Evolutionary conservation across 2,797 vertebrate species (phyloP).

Genomic region (Pseudomugil gertrudae): DNA sequence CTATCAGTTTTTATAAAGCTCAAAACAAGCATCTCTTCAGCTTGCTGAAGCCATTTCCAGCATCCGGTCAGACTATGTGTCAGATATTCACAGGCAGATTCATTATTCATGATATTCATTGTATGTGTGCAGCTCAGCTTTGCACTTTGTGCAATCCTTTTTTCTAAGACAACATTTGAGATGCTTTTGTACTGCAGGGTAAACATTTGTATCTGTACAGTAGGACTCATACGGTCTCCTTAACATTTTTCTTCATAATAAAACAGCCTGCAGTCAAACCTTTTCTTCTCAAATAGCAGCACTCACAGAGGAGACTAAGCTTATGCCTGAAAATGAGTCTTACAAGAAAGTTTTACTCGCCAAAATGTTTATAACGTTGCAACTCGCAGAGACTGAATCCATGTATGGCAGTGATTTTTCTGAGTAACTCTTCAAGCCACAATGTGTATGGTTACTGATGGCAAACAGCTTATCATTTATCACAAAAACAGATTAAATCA

Average conservation of each 20-base stretch:
- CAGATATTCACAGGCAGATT: background rate
- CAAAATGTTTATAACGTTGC: background rate
- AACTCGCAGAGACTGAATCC: background rate
- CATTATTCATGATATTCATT: constrained; percentile 7
- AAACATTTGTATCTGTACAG: constrained; percentile 13
- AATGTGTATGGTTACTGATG: background rate
- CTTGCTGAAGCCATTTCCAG: background rate
- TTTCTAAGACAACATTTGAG: constrained; percentile 17
- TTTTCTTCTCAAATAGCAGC: constrained; percentile 12
- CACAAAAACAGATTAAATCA: background rate
- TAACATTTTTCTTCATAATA: constrained; percentile 26
- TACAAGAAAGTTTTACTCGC: background rate
- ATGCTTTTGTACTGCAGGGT: constrained; percentile 1
- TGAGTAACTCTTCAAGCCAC: background rate
- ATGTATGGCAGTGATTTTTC: background rate
- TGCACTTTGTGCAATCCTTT: constrained; percentile 11
- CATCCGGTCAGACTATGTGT: background rate
- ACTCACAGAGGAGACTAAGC: constrained; percentile 2
- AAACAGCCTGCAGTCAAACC: constrained; percentile 22
- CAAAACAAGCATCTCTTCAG: background rate
- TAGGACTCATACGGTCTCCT: background rate
- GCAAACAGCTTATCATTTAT: background rate
- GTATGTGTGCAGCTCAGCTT: background rate
- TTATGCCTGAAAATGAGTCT: constrained; percentile 1
- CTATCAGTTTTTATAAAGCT: background rate